Base-by-base conservation (phyloP, 2,113 vertebrate species). In the Onychostruthus taczanowskii region DNA sequence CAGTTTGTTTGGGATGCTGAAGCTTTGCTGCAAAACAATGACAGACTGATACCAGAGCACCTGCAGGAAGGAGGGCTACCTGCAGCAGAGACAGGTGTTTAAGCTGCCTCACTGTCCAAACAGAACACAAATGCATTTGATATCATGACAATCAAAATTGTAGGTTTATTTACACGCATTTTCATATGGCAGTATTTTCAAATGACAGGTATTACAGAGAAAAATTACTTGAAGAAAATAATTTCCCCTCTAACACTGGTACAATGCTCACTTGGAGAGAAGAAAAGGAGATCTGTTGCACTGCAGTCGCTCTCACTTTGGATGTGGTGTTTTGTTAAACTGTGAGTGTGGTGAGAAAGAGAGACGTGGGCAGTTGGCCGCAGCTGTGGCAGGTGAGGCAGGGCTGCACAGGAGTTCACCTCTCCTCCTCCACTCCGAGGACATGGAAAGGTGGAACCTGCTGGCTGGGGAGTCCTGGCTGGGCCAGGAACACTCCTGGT, bases 361-460 rank as follows among this genome's bases (percentile, higher is more conserved):
- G 30, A n/a, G 68, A 41, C 16, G 47, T 27, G 79, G 41, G 56
- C 21, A 33, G 1, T 2, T 66, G 24, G 55, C 33, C 59, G 23
- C 43, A 39, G 52, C 28, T 2, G 4, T 7, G 61, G 16, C 2
- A 3, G 75, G 4, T 11, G 30, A 44, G 31, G 74, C 41, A 28
- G 35, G 16, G 14, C 12, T 41, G 16, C 37, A 8, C 8, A 12
- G 39, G 43, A 50, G 11, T 16, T 28, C 3, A 30, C 35, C 28
- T 30, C 73, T 68, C 26, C 63, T 41, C 23, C 47, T 62, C 1
- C 0, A 5, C 37, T 19, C 61, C 0, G 0, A 35, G 56, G 16
- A 27, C 20, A 4, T 4, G 30, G 73, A 68, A 35, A 30, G 27
- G 26, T 18, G 22, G 50, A 35, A 75, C 30, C 18, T 1, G 3